Evolutionary conservation across 2,888 invertebrate genomes (phyloP), one percentile per base, ranked within the genome.

Genomic region (Lithophane leautieri): DNA sequence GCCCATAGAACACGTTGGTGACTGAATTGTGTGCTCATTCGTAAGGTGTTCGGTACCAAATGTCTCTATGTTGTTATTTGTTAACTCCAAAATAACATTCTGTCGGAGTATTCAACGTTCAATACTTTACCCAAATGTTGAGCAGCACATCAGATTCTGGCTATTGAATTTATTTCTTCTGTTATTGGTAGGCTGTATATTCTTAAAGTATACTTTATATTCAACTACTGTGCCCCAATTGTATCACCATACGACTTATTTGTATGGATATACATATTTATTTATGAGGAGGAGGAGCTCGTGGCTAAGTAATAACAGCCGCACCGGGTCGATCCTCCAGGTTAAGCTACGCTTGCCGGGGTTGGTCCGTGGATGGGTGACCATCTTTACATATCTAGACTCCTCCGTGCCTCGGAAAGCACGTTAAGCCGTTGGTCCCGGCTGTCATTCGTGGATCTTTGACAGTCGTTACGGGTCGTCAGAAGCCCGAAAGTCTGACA

Each of bases 1-100:
- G 56, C 71, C 70, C 82, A 80, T 82, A 79, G 79, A 83, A 82
- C 78, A 76, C 81, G 75, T 73, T 78, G 78, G 70, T 83, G 83
- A 83, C 81, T 85, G 84, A 86, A 89, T 89, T 90, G 90, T 88
- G 87, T 84, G 83, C 78, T 88, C 87, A 84, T 78, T 87, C 88
- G 85, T 85, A 81, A 87, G 73, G 85, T 81, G 85, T 84, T 83
- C 76, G 74, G 79, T 77, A 82, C 76, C 44, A 61, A 79, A 84
- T 81, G 74, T 78, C 65, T 73, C 28, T 78, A 61, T 71, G 67
- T 79, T 76, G 76, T 79, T 73, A 82, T 81, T 76, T 74, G 81
- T 86, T 78, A 70, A 81, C 67, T 86, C 74, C 61, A 73, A 81
- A 81, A 61, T 75, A 84, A 81, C 69, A 68, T 68, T 68, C 42